Conservation (phyloP, 1,140 invertebrate species). For the Latrodectus geometricus region DNA sequence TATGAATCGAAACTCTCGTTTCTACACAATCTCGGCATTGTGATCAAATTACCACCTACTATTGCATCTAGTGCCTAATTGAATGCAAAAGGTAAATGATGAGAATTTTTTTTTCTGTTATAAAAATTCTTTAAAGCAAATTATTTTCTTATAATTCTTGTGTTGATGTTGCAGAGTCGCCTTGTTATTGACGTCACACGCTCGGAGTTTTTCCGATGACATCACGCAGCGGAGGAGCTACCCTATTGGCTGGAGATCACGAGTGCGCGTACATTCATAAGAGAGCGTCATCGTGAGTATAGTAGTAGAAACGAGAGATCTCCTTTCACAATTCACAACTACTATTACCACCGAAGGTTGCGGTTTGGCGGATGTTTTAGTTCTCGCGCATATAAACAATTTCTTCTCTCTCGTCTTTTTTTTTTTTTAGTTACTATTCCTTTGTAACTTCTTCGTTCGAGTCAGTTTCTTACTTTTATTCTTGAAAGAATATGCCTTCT, state of each 20-base stretch:
- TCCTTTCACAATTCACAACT: background rate
- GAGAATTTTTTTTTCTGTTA: background rate
- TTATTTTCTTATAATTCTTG: slow-evolving; percentile 9
- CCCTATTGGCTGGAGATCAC: slow-evolving; percentile 15
- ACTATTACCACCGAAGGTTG: background rate
- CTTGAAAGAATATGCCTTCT: slow-evolving; percentile 10
- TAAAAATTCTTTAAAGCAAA: background rate
- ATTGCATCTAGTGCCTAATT: background rate
- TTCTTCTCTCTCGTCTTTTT: no score
- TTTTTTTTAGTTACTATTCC: background rate
- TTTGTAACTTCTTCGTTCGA: background rate
- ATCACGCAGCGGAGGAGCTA: background rate
- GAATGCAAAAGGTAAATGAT: background rate
- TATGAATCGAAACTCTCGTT: background rate
- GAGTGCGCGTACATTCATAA: slow-evolving; percentile 35
- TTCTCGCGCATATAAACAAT: background rate
- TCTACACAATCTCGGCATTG: background rate
- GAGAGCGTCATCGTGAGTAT: slow-evolving; percentile 6
- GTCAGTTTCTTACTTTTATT: background rate
- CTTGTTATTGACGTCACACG: slow-evolving; percentile 23
- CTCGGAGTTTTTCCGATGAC: slow-evolving; percentile 17
- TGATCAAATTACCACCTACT: background rate
- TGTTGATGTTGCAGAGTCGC: background rate
- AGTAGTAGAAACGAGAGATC: background rate
- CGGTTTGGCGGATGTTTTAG: background rate